Conservation (phyloP, 2,797 vertebrate species). For the Hozukius guyotensis region DNA sequence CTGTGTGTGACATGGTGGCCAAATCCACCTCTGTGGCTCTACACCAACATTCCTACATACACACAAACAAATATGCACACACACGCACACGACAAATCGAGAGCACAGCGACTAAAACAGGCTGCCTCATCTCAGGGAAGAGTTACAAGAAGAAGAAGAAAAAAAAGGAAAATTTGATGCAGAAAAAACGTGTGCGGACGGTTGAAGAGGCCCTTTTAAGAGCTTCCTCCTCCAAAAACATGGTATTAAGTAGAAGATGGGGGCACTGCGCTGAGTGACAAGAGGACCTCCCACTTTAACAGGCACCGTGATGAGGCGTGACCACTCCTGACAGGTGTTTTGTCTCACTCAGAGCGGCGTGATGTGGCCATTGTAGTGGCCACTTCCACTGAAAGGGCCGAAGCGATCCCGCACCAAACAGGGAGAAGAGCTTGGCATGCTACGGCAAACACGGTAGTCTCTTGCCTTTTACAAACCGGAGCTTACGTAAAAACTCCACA, state of each 20-base stretch:
- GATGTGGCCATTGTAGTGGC: constrained; percentile 62
- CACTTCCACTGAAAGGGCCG: constrained; percentile 53
- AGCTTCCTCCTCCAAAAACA: constrained; percentile 41
- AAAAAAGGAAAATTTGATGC: not conserved
- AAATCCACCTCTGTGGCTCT: constrained; percentile 5
- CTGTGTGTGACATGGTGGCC: constrained; percentile 32
- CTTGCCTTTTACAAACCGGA: constrained; percentile 34
- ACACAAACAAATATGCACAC: not conserved
- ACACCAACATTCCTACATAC: not conserved
- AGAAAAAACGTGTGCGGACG: constrained; percentile 24
- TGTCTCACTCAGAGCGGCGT: constrained; percentile 68
- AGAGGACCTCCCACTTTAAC: constrained; percentile 72
- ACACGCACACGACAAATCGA: not conserved
- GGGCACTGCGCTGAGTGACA: constrained; percentile 59
- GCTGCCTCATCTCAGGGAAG: not conserved
- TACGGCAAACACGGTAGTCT: constrained; percentile 36
- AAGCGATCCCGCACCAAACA: constrained; percentile 60
- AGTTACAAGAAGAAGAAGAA: not conserved
- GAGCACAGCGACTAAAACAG: not conserved
- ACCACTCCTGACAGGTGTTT: constrained; percentile 77
- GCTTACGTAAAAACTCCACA: constrained; percentile 34
- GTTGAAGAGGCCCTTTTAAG: constrained; percentile 37
- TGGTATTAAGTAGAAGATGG: constrained; percentile 26
- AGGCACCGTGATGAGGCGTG: constrained; percentile 66
- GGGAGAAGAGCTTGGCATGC: constrained; percentile 23